Conservation (phyloP, 2,888 invertebrate genomes). For the Pollenia labialis region DNA sequence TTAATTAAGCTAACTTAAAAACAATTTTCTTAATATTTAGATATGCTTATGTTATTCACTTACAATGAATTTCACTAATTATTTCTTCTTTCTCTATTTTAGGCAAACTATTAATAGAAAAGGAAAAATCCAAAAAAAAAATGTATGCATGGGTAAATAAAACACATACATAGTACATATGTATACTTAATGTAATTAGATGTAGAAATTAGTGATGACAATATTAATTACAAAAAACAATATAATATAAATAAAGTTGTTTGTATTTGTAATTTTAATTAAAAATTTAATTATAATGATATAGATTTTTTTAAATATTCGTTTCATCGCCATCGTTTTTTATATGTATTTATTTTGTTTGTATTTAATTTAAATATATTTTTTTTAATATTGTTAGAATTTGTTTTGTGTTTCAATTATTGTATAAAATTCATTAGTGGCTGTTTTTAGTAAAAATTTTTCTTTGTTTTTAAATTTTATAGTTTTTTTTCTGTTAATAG, state of each 20-base stretch:
- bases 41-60: constrained; percentile 52
- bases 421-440: constrained; percentile 64
- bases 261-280: constrained; percentile 8
- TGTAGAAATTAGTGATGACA: constrained; percentile 3
- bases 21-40: constrained; percentile 41
- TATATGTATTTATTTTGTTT: constrained; percentile 15
- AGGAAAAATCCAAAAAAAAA: constrained; percentile 21
- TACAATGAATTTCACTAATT: constrained; percentile 54
- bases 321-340: constrained; percentile 58
- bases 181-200: neutral
- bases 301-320: constrained; percentile 51
- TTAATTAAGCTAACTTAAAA: constrained; percentile 66
- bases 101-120: constrained; percentile 32
- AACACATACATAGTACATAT: neutral
- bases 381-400: constrained; percentile 19
- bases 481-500: constrained; percentile 26
- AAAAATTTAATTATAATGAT: constrained; percentile 31
- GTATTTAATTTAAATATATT: constrained; percentile 20
- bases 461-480: neutral
- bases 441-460: constrained; percentile 29
- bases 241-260: neutral
- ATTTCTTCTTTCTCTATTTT: neutral
- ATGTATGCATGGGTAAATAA: neutral
- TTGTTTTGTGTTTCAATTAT: constrained; percentile 39
- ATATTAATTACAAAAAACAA: neutral